Conservation (phyloP, 2,113 vertebrate species). For the Oreochromis niloticus region DNA sequence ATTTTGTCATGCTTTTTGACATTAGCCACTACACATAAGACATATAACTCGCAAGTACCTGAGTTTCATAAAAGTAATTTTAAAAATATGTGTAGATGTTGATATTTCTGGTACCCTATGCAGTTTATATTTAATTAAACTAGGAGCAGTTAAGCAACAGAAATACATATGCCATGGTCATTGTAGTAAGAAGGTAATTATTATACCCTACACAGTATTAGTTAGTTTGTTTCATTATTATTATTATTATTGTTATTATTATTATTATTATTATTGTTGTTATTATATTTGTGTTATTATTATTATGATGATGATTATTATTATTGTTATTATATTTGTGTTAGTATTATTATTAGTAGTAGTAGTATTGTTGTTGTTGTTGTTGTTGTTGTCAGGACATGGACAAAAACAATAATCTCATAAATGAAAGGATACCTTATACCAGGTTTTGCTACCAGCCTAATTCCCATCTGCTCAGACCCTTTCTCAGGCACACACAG, state of each 20-base stretch:
- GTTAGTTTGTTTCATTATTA: neutral
- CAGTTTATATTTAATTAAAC: neutral
- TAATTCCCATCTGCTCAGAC: neutral
- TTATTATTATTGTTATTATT: neutral
- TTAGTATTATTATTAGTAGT: neutral
- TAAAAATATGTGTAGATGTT: neutral
- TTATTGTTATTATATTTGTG: fast-evolving
- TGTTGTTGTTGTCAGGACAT: neutral
- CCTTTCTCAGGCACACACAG: neutral
- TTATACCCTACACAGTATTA: neutral
- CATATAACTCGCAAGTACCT: neutral
- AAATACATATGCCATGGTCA: neutral
- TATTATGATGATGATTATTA: neutral
- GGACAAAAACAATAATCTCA: neutral
- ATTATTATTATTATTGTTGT: no score
- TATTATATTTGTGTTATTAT: fast-evolving
- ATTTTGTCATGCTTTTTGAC: fast-evolving
- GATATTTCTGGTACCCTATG: neutral
- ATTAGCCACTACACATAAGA: neutral
- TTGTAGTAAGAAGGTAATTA: neutral
- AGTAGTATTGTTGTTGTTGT: fast-evolving
- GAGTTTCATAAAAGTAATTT: neutral
- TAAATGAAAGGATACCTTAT: neutral
- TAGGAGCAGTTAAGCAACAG: neutral
- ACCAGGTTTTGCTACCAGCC: neutral